phyloP scores from a whole-genome alignment of 2,888 invertebrate species.

The Ferdinandea cuprea region DNA sequence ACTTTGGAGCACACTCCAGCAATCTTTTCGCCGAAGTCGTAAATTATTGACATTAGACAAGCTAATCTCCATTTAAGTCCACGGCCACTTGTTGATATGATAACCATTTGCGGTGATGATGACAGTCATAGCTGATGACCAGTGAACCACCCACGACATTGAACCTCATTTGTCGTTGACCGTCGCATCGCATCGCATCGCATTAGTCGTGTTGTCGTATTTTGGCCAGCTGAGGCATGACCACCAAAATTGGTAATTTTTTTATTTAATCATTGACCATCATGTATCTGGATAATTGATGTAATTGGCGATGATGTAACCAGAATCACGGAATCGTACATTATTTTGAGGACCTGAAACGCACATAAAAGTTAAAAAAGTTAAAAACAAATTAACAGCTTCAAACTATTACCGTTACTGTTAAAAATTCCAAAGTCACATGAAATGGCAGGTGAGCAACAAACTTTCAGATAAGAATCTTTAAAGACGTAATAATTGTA shows the following conservation, averaged over 20 bases:
- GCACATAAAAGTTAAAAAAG: conserved; percentile 4
- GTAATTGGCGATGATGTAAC: conserved; percentile 67
- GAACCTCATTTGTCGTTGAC: conserved; percentile 15
- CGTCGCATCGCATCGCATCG: too few relatives aligned
- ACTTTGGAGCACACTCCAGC: not conserved
- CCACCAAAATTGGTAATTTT: conserved; percentile 63
- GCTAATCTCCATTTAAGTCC: not conserved
- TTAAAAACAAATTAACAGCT: conserved; percentile 51
- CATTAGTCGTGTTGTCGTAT: not conserved
- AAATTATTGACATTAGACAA: not conserved
- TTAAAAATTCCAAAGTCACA: conserved; percentile 33
- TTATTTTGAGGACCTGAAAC: conserved; percentile 24
- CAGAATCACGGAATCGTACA: conserved; percentile 18
- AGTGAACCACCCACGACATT: conserved; percentile 30
- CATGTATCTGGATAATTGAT: conserved; percentile 39
- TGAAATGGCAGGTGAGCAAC: conserved; percentile 47
- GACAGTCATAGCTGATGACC: not conserved
- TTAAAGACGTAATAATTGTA: conserved; percentile 36
- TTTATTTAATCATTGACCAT: conserved; percentile 44
- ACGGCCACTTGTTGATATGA: conserved; percentile 39
- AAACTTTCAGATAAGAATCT: conserved; percentile 51
- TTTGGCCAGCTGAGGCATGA: conserved; percentile 46
- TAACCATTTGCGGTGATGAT: conserved; percentile 40
- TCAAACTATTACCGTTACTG: not conserved
- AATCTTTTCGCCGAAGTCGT: conserved; percentile 5